A percentile compares a stretch with the other conserved stretches of the same genome.
These are phyloP conservation scores for Ophioderma brevispina DNA, from an alignment of 35 echinoderm and acorn worm species.

Conservation along the genomic window DNA sequence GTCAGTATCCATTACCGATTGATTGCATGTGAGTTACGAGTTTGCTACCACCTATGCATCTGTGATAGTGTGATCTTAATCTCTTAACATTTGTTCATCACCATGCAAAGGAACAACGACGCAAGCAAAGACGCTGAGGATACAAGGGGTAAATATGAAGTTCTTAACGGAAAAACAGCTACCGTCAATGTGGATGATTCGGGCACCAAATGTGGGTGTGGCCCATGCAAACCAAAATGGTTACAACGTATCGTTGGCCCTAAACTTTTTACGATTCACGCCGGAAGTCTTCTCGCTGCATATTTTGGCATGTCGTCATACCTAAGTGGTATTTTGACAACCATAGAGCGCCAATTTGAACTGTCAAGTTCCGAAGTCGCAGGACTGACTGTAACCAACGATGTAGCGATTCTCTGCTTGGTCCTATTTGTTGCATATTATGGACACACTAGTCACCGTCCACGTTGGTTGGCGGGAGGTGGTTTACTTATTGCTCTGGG, in stretches of 20 bases:
- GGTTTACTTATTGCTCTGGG: slow-evolving; percentile 43
- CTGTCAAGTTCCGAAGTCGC: slow-evolving; percentile 79
- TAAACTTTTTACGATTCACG: neutral
- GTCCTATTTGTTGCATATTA: slow-evolving; percentile 85
- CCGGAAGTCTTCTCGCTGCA: neutral
- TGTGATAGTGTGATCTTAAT: too few species aligned
- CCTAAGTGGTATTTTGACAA: neutral
- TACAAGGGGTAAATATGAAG: too few species aligned
- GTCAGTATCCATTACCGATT: too few species aligned
- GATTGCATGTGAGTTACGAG: too few species aligned
- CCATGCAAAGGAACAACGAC: too few species aligned
- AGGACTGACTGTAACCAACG: slow-evolving; percentile 50
- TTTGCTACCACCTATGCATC: too few species aligned
- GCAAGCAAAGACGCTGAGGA: too few species aligned
- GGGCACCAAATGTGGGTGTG: neutral
- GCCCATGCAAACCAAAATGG: neutral
- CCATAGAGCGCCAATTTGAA: slow-evolving; percentile 83
- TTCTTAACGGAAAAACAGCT: too few species aligned
- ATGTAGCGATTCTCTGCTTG: slow-evolving; percentile 47
- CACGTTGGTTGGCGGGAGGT: slow-evolving; percentile 45
- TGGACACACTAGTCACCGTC: slow-evolving; percentile 83
- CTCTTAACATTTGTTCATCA: too few species aligned
- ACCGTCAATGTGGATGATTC: too few species aligned
- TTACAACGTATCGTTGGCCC: neutral
- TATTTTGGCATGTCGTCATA: neutral